Evolutionary conservation across 2,888 invertebrate species (phyloP).

Genomic region (Iselma pallidipennis): DNA sequence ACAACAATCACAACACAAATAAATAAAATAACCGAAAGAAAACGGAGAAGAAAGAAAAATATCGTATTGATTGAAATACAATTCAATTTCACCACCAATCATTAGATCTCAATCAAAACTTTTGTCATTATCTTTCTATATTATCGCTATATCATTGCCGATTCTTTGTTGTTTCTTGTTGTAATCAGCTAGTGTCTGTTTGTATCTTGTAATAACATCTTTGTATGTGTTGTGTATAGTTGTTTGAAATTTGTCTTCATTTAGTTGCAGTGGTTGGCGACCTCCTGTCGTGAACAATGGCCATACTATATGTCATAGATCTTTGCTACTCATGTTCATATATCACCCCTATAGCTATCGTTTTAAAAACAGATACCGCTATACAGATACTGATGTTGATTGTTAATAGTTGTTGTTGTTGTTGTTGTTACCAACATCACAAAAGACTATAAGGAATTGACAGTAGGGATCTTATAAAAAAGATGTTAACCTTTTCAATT

Average conservation of each 20-base stretch:
- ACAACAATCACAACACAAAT: conserved; percentile 40
- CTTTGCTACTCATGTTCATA: conserved; percentile 48
- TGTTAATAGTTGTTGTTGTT: not conserved
- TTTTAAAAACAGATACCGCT: too few relatives aligned
- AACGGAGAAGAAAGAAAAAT: too few relatives aligned
- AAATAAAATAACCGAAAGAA: not conserved
- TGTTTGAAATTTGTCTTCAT: conserved; percentile 56
- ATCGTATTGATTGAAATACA: not conserved
- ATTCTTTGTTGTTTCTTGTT: conserved; percentile 10
- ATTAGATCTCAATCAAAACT: not conserved
- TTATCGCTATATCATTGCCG: conserved; percentile 3
- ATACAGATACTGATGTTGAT: not conserved
- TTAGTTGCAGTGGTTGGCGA: conserved; percentile 52
- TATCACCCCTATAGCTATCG: conserved; percentile 37
- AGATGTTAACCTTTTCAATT: conserved; percentile 43
- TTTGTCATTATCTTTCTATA: not conserved
- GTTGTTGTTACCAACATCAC: not conserved
- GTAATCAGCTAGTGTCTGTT: conserved; percentile 41
- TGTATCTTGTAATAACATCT: not conserved
- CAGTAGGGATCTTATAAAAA: conserved; percentile 16
- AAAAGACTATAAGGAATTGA: not conserved
- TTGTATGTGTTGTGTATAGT: not conserved
- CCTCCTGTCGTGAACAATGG: conserved; percentile 55
- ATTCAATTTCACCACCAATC: not conserved
- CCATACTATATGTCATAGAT: conserved; percentile 47